Evolutionary conservation across 2,113 vertebrate species (phyloP).

Genomic region (Oxyura jamaicensis): DNA sequence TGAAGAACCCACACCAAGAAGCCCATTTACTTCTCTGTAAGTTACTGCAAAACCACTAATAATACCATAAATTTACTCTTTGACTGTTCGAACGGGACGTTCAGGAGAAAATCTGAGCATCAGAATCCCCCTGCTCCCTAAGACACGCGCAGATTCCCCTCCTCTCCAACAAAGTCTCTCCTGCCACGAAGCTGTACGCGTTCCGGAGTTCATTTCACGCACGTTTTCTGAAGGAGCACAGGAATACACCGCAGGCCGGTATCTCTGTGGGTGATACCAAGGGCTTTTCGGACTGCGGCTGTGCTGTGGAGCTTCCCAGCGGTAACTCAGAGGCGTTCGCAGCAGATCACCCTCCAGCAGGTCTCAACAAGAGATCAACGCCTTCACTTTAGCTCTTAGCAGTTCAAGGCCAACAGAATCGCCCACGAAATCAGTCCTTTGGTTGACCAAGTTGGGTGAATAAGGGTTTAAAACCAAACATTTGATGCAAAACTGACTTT

Average conservation of each 20-base stretch:
- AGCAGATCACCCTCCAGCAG: accelerated
- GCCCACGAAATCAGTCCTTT: background rate
- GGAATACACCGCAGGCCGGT: background rate
- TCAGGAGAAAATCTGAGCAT: background rate
- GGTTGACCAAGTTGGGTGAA: background rate
- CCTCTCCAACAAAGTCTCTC: background rate
- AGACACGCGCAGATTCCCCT: background rate
- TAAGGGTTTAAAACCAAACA: background rate
- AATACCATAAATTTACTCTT: background rate
- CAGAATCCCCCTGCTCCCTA: background rate
- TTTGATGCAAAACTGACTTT: background rate
- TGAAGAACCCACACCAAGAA: background rate
- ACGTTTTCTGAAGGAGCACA: accelerated
- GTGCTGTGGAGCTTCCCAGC: background rate
- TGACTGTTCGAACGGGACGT: background rate
- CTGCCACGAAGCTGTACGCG: background rate
- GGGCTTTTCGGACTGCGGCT: background rate
- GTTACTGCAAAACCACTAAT: background rate
- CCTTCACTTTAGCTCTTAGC: background rate
- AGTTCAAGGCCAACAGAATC: background rate
- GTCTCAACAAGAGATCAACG: background rate
- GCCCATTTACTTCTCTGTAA: background rate
- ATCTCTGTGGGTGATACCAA: accelerated
- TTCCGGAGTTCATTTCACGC: background rate
- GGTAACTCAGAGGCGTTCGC: background rate